Percentiles rank a stretch among this genome's conserved stretches.
These are phyloP conservation scores for Leucophora obtusa DNA, from an alignment of 2,888 invertebrate genomes.

Conservation along the genomic window DNA sequence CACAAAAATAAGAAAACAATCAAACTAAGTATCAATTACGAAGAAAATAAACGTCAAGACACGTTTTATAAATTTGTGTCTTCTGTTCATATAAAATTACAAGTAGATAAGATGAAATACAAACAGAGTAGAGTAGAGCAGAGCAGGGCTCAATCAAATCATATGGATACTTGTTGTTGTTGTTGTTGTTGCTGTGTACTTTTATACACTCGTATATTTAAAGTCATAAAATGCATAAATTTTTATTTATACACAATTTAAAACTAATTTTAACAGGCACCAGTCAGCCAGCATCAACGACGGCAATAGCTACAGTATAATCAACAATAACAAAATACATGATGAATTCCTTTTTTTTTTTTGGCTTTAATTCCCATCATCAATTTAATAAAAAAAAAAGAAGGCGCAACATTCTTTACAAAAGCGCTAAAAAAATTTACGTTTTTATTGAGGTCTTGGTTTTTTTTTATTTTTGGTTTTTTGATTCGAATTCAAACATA, in stretches of 20 bases:
- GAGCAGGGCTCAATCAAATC: conserved; percentile 36
- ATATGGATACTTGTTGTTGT: conserved; percentile 22
- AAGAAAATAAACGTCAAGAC: conserved; percentile 63
- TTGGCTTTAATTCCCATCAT: conserved; percentile 56
- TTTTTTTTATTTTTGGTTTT: conserved; percentile 35
- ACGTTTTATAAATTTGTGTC: conserved; percentile 55
- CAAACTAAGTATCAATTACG: conserved; percentile 63
- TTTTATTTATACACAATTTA: conserved; percentile 60
- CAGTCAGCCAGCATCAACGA: conserved; percentile 19
- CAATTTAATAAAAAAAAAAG: conserved; percentile 45
- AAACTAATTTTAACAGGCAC: conserved; percentile 60
- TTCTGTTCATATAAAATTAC: conserved; percentile 18
- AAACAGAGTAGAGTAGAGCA: neutral
- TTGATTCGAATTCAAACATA: conserved; percentile 37
- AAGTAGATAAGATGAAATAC: conserved; percentile 9
- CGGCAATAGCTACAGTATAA: conserved; percentile 23
- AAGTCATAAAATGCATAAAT: conserved; percentile 55
- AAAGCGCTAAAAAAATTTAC: conserved; percentile 54
- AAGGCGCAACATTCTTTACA: conserved; percentile 52
- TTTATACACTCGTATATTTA: conserved; percentile 10
- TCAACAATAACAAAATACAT: conserved; percentile 28
- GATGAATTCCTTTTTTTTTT: conserved; percentile 44
- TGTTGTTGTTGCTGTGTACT: neutral
- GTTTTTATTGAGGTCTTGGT: conserved; percentile 54
- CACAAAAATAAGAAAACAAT: conserved; percentile 38